Evolutionary conservation across 2,888 invertebrate species (phyloP).

Genomic region (Tipula helvola): DNA sequence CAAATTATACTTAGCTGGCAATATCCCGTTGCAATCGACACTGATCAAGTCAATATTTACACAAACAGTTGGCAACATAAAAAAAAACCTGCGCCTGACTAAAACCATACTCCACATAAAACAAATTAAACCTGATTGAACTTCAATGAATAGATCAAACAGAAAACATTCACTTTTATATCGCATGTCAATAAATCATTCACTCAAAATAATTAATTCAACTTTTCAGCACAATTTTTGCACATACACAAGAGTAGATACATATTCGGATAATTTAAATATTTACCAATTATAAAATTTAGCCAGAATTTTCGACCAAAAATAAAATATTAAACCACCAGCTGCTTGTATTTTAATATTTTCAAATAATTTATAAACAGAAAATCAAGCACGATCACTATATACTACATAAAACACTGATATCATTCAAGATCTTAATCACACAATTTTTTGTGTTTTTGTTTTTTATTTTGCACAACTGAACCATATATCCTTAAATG

Average conservation of each 20-base stretch:
- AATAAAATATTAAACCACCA: background rate
- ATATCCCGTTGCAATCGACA: too few species aligned
- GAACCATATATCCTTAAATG: background rate
- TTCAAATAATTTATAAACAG: background rate
- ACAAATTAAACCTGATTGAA: background rate
- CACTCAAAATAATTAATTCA: background rate
- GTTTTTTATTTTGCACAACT: background rate
- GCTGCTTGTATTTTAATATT: background rate
- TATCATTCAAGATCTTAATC: background rate
- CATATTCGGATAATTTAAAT: background rate
- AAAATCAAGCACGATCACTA: background rate
- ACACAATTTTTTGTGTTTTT: background rate
- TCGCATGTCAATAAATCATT: background rate
- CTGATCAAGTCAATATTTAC: background rate
- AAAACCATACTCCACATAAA: background rate
- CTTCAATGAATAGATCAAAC: background rate
- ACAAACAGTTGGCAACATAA: background rate
- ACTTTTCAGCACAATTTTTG: background rate
- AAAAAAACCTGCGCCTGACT: background rate
- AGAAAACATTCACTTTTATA: background rate
- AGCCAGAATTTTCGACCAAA: background rate
- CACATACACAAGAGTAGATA: background rate
- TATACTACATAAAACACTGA: background rate
- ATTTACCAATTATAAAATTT: background rate
- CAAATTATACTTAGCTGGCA: background rate